These are phyloP conservation scores for Nebria ingens DNA, from an alignment of 1,140 invertebrate genomes.

Conservation along the genomic window DNA sequence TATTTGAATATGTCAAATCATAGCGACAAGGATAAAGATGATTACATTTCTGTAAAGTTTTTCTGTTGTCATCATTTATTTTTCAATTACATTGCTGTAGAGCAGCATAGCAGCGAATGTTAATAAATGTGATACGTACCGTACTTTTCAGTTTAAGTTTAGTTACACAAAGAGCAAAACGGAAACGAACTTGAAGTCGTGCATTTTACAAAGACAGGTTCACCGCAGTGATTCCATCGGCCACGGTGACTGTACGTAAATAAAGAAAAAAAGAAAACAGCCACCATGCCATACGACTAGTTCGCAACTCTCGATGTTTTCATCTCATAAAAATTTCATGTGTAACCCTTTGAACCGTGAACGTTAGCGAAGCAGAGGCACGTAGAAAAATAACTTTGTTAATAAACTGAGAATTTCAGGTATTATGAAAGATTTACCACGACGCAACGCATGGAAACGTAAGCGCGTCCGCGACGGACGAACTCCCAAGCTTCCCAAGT, in stretches of 20 bases:
- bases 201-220: too few relatives aligned
- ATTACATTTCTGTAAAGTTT: too few relatives aligned
- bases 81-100: too few relatives aligned
- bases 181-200: too few relatives aligned
- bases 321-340: constrained; percentile 6
- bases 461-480: background rate
- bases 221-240: background rate
- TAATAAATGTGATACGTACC: too few relatives aligned
- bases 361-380: background rate
- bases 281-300: too few relatives aligned
- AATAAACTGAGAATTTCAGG: background rate
- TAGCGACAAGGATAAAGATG: too few relatives aligned
- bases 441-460: background rate
- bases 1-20: too few relatives aligned
- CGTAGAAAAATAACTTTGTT: constrained; percentile 9
- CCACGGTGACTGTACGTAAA: background rate
- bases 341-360: background rate
- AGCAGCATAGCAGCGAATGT: too few relatives aligned
- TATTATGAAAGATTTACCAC: background rate
- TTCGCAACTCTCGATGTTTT: constrained; percentile 5
- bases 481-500: background rate
- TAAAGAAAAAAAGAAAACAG: background rate
- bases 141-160: too few relatives aligned
- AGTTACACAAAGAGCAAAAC: too few relatives aligned
- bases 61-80: too few relatives aligned